A percentile compares a stretch with the other conserved stretches of the same genome.
phyloP scores from a whole-genome alignment of 2,888 invertebrate species.

The Acrobasis consociella region DNA sequence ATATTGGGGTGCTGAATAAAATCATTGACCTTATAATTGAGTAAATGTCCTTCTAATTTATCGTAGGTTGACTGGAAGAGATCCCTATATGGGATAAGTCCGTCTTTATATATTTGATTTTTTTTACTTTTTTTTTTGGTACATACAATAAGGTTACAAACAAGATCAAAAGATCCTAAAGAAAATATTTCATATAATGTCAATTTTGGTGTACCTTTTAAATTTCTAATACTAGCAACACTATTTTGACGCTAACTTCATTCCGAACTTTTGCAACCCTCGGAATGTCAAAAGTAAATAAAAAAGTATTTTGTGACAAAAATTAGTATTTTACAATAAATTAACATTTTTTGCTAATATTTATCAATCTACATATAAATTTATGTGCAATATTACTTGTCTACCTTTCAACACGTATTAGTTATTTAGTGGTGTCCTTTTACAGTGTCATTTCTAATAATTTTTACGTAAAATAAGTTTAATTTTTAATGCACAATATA shows the following conservation, averaged over 20 bases:
- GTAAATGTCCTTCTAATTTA: too few relatives aligned
- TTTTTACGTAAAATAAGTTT: slow-evolving; percentile 23
- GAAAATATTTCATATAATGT: neutral
- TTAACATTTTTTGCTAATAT: slow-evolving; percentile 50
- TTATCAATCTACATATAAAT: slow-evolving; percentile 53
- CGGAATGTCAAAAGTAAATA: slow-evolving; percentile 77
- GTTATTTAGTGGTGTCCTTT: slow-evolving; percentile 47
- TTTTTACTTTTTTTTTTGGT: too few relatives aligned
- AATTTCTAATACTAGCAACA: slow-evolving; percentile 29
- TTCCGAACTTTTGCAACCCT: slow-evolving; percentile 52
- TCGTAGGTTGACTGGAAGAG: too few relatives aligned
- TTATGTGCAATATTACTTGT: slow-evolving; percentile 41
- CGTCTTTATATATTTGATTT: too few relatives aligned
- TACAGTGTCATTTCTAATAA: slow-evolving; percentile 34
- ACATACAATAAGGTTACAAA: too few relatives aligned
- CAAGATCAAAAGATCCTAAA: neutral
- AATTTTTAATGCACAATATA: slow-evolving; percentile 59
- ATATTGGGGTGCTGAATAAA: too few relatives aligned
- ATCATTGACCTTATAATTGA: too few relatives aligned
- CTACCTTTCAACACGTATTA: slow-evolving; percentile 45
- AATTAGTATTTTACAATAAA: slow-evolving; percentile 44
- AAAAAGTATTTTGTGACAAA: slow-evolving; percentile 46
- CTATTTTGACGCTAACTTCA: slow-evolving; percentile 49
- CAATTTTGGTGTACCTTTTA: neutral
- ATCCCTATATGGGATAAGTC: too few relatives aligned